phyloP scores from a whole-genome alignment of 2,113 vertebrate species.

The Anolis carolinensis region DNA sequence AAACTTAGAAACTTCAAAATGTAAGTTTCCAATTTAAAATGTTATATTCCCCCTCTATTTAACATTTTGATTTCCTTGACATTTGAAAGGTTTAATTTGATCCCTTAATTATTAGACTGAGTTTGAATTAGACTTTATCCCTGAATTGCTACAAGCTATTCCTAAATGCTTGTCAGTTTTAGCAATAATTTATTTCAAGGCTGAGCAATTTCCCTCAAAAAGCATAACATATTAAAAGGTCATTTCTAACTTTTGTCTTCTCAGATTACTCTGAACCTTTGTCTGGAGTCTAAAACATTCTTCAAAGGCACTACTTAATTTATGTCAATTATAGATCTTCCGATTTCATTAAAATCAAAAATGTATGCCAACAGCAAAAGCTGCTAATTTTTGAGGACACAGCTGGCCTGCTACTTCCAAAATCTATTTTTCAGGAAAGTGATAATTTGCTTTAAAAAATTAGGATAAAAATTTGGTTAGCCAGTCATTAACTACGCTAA shows the following conservation, averaged over 20 bases:
- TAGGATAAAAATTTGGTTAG: not conserved
- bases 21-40: not conserved
- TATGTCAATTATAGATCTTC: not conserved
- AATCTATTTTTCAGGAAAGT: not conserved
- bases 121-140: constrained; percentile 18
- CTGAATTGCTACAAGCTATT: constrained; percentile 8
- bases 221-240: not conserved
- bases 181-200: constrained; percentile 24
- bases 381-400: not conserved
- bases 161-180: not conserved
- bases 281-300: not conserved
- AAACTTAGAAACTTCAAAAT: too few relatives aligned
- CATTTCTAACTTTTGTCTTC: not conserved
- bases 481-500: not conserved
- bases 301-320: constrained; percentile 17
- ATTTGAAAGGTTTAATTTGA: constrained; percentile 28
- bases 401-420: not conserved
- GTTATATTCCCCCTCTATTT: not conserved
- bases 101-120: constrained; percentile 12
- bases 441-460: not conserved
- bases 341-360: not conserved
- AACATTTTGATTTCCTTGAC: constrained; percentile 24
- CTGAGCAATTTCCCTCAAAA: not conserved
- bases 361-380: not conserved
- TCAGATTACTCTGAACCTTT: not conserved